These are phyloP conservation scores for Rhyacichthys aspro DNA, from an alignment of 2,797 vertebrate genomes.

Conservation along the genomic window DNA sequence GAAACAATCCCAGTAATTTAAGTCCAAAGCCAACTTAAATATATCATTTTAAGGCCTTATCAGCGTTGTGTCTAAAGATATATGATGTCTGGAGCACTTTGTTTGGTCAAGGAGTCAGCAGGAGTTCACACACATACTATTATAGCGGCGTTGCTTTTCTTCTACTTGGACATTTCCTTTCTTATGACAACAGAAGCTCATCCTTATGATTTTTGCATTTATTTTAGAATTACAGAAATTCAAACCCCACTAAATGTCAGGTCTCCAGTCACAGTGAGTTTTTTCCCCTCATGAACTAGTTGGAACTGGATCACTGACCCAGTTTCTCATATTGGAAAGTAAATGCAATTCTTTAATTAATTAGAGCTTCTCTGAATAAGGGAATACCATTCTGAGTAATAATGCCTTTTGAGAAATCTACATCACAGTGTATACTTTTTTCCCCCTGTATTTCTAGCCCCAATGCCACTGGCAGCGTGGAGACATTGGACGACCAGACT, in stretches of 20 bases:
- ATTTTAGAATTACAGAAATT: constrained; percentile 24
- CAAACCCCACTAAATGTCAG: constrained; percentile 9
- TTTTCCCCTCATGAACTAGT: constrained; percentile 31
- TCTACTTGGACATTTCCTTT: constrained; percentile 13
- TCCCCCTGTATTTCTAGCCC: constrained; percentile 69
- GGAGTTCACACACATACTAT: constrained; percentile 25
- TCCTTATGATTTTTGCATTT: constrained; percentile 11
- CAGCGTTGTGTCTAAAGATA: neutral
- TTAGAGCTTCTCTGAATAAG: neutral
- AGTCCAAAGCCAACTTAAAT: constrained; percentile 17
- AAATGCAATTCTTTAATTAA: neutral
- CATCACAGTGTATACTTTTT: too few species aligned
- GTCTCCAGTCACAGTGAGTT: constrained; percentile 8
- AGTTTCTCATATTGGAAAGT: constrained; percentile 20
- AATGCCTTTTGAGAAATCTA: neutral
- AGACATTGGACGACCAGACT: constrained; percentile 90
- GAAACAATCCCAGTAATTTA: constrained; percentile 4
- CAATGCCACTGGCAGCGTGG: constrained; percentile 87
- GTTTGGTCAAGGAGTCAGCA: constrained; percentile 26
- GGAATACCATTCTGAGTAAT: neutral
- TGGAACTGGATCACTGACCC: constrained; percentile 12
- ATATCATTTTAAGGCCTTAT: constrained; percentile 1
- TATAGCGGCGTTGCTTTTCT: constrained; percentile 4
- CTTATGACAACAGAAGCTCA: constrained; percentile 1
- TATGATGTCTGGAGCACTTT: constrained; percentile 14